These are phyloP conservation scores for Pterobdella sp. DNA, from an alignment of 2,888 invertebrate species.

Conservation along the genomic window DNA sequence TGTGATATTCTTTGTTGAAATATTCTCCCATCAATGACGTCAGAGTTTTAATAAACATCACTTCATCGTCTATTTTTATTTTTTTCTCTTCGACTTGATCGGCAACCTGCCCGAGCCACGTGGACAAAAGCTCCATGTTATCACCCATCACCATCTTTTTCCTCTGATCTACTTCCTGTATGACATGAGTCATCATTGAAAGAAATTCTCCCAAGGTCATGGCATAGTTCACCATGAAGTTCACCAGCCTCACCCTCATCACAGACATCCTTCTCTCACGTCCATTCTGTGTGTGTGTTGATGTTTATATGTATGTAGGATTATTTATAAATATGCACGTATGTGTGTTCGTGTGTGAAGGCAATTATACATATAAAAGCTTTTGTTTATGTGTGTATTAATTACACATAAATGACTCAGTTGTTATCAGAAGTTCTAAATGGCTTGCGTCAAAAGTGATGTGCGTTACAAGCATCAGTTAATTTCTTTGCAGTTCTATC, in stretches of 20 bases:
- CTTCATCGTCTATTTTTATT: not conserved
- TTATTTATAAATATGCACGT: not conserved
- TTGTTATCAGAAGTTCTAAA: no score
- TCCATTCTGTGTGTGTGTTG: not conserved
- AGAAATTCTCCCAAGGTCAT: no score
- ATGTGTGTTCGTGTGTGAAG: not conserved
- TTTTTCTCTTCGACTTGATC: not conserved
- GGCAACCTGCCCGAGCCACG: not conserved
- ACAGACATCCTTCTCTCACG: not conserved
- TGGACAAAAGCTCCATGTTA: not conserved
- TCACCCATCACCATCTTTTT: not conserved
- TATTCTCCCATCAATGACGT: no score
- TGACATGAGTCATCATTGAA: no score
- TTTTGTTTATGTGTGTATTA: constrained; percentile 1
- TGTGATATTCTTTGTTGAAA: not conserved
- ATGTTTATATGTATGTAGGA: not conserved
- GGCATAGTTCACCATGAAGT: not conserved
- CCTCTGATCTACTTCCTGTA: no score
- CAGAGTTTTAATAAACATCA: no score
- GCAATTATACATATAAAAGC: not conserved
- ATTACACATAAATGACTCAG: no score
- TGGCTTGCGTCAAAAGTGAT: no score
- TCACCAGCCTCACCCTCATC: not conserved
- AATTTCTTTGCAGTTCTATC: no score
- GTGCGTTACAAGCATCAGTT: no score